Evolutionary conservation across 2,888 invertebrate species (phyloP), one percentile per base, ranked within the genome.

Genomic region (Drosophila hamatofila): DNA sequence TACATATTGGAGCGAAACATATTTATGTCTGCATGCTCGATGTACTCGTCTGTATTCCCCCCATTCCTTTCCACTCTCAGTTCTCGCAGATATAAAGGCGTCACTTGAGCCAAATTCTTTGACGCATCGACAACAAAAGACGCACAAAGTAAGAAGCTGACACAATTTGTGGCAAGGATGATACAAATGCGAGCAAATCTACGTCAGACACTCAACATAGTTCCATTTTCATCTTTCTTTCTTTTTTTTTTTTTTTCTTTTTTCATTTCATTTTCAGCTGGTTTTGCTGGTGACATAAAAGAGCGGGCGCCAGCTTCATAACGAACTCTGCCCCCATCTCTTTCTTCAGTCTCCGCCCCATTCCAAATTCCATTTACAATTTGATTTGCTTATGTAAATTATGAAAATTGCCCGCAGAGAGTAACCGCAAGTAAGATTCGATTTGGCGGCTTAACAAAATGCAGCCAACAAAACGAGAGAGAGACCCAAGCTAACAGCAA

Each of bases 301-400:
- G 63, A 39, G 58, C 42, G 21, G 21, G 35, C 35, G 64, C 25
- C 74, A 49, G 11, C 27, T 18, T 12, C 48, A 48, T 27, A n/a
- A 2, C n/a, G 25, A 27, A 18, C 48, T 30, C 5, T 18, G n/a
- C 49, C 18, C 30, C 0, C 33, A 11, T 21, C 33, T 51, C 21
- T 3, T 18, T 33, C 12, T 6, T 27, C 8, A 3, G 3, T 25
- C 41, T 16, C 27, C 1, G 21, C 25, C 11, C 23, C 37, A 23
- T 30, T 42, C 52, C 61, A 65, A 80, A 90, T 90, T 90, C 78
- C 89, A 89, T 80, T 86, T 75, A 77, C 89, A 84, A 85, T 85
- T 85, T 90, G 84, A 85, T 85, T 85, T 85, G 84, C 90, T 84
- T 84, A 89, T 89, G 89, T 90, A 86, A 86, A 90, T 85, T 85